Evolutionary conservation across 2,888 invertebrate genomes (phyloP).

Genomic region (Drosophila greeni): DNA sequence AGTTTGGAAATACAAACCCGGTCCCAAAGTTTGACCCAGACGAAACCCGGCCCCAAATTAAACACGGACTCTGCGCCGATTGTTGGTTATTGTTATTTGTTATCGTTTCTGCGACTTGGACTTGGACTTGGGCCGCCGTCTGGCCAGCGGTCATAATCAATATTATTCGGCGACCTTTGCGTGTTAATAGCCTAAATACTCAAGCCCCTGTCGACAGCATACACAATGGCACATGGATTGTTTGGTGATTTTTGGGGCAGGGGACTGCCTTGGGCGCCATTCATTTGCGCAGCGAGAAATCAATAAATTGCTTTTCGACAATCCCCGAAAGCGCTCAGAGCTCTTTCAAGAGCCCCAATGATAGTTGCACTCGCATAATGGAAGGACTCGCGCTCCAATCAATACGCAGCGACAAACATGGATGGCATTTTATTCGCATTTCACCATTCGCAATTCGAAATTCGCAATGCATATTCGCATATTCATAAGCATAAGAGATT

Average conservation of each 20-base stretch:
- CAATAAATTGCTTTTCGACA: slow-evolving; percentile 56
- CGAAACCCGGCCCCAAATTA: slow-evolving; percentile 12
- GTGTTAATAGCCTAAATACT: slow-evolving; percentile 56
- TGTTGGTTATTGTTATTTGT: slow-evolving; percentile 44
- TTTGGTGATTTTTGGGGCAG: slow-evolving; percentile 19
- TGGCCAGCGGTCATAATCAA: slow-evolving; percentile 63
- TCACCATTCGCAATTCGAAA: slow-evolving; percentile 14
- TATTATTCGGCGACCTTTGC: slow-evolving; percentile 65
- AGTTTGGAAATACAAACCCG: too few relatives aligned
- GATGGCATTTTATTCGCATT: slow-evolving; percentile 45
- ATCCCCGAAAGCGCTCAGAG: slow-evolving; percentile 30
- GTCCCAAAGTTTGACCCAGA: slow-evolving; percentile 6
- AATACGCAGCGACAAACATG: slow-evolving; percentile 57
- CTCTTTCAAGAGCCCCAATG: slow-evolving; percentile 1
- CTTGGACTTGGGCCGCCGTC: slow-evolving; percentile 33
- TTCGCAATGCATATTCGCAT: slow-evolving; percentile 41
- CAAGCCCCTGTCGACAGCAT: slow-evolving; percentile 25
- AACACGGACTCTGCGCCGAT: slow-evolving; percentile 29
- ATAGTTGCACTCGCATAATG: slow-evolving; percentile 20
- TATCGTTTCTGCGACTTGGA: slow-evolving; percentile 21
- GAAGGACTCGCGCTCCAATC: slow-evolving; percentile 51
- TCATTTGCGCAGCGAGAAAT: slow-evolving; percentile 52
- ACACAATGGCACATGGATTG: slow-evolving; percentile 17
- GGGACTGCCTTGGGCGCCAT: slow-evolving; percentile 22
- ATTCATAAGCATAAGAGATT: slow-evolving; percentile 69